Evolutionary conservation across 2,888 invertebrate genomes (phyloP).

Genomic region (Cabera pusaria): DNA sequence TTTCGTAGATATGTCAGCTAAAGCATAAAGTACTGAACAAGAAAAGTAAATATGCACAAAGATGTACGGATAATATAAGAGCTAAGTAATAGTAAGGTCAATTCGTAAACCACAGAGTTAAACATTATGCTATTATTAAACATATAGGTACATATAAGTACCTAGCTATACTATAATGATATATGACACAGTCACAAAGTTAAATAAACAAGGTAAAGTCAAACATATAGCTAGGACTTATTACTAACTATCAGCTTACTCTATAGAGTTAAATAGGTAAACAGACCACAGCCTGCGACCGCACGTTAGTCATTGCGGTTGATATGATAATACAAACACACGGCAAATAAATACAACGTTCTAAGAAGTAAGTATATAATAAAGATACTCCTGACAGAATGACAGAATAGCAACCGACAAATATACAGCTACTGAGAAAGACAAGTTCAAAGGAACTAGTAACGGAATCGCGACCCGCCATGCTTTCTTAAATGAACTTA

Average conservation of each 20-base stretch:
- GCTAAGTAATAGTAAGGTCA: too few relatives aligned
- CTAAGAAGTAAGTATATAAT: constrained; percentile 26
- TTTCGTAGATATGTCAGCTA: too few relatives aligned
- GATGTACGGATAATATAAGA: too few relatives aligned
- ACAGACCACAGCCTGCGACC: constrained; percentile 39
- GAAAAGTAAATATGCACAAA: too few relatives aligned
- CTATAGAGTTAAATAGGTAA: constrained; percentile 31
- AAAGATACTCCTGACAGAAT: constrained; percentile 32
- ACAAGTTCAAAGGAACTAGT: constrained; percentile 67
- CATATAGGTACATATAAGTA: too few relatives aligned
- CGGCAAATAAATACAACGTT: constrained; percentile 19
- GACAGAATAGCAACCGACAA: constrained; percentile 12
- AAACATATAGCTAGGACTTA: too few relatives aligned
- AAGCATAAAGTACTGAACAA: too few relatives aligned
- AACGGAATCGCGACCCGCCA: constrained; percentile 62
- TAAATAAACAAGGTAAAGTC: too few relatives aligned
- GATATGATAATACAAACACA: constrained; percentile 35
- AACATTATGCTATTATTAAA: too few relatives aligned
- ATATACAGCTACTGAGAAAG: constrained; percentile 37
- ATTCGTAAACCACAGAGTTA: too few relatives aligned
- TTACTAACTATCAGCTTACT: constrained; percentile 12
- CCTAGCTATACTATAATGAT: too few relatives aligned
- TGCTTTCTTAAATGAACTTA: constrained; percentile 45
- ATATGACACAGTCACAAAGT: too few relatives aligned
- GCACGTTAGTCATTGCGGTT: constrained; percentile 37